Conservation (phyloP, 2,888 invertebrate genomes). For the Ceriagrion tenellum region DNA sequence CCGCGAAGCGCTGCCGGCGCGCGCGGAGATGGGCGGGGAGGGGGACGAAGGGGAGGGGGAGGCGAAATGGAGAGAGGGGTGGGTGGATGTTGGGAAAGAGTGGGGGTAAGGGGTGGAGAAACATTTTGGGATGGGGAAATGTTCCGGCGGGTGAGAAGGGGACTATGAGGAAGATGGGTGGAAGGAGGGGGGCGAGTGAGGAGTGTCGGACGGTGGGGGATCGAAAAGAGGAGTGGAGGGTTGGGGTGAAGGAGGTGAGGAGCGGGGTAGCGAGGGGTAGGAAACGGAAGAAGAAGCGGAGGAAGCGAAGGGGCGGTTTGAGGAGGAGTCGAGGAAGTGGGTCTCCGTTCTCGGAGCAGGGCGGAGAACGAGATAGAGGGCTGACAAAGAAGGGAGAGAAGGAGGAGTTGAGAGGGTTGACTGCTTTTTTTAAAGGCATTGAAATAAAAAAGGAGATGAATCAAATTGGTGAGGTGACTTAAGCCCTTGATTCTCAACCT, state of each 20-base stretch:
- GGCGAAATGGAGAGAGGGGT: neutral
- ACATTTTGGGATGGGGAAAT: neutral
- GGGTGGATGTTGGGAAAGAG: neutral
- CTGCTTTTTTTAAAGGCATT: neutral
- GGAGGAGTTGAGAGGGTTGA: neutral
- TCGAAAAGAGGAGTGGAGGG: neutral
- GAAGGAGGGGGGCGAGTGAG: neutral
- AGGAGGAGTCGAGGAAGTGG: neutral
- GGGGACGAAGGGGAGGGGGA: neutral
- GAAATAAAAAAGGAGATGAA: too few species aligned
- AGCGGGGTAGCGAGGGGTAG: neutral
- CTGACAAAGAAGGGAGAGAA: neutral
- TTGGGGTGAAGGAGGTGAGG: too few species aligned
- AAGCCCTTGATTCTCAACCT: too few species aligned
- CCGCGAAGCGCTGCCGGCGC: slow-evolving; percentile 37
- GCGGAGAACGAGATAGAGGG: neutral
- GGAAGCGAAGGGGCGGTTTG: neutral
- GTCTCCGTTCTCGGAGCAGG: neutral
- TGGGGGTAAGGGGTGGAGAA: neutral
- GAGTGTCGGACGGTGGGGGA: neutral
- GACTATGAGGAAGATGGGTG: neutral
- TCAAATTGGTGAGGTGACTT: too few species aligned
- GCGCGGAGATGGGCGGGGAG: neutral
- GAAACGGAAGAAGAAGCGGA: neutral
- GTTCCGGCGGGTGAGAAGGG: neutral